Conservation (phyloP, 2,113 vertebrate genomes). For the Corydoras maculifer region DNA sequence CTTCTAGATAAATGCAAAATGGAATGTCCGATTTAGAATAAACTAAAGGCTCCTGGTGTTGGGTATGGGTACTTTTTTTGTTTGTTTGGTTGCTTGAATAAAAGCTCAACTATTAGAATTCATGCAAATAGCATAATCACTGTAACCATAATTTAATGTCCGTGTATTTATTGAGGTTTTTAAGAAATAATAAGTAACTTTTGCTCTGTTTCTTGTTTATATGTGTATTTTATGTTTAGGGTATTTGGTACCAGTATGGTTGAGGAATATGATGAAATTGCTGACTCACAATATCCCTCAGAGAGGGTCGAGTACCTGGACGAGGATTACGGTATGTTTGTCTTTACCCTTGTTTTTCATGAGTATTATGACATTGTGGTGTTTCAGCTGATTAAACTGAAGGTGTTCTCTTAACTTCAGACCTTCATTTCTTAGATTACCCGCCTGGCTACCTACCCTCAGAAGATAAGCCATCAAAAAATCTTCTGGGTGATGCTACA, state of each 20-base stretch:
- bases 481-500: conserved; percentile 91
- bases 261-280: conserved; percentile 97
- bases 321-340: conserved; percentile 84
- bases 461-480: conserved; percentile 91
- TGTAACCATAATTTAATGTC: too few species aligned
- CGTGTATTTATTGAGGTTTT: too few species aligned
- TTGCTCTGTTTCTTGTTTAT: too few species aligned
- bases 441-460: conserved; percentile 80
- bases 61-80: too few species aligned
- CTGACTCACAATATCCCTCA: conserved; percentile 90
- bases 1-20: too few species aligned
- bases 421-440: conserved; percentile 72
- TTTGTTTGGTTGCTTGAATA: too few species aligned
- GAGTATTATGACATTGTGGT: too few species aligned
- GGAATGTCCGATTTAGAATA: too few species aligned
- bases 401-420: conserved; percentile 28
- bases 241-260: conserved; percentile 99
- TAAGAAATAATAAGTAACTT: too few species aligned
- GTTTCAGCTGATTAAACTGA: not conserved
- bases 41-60: too few species aligned
- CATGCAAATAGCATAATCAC: too few species aligned
- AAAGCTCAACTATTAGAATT: too few species aligned
- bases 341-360: not conserved
- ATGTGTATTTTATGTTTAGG: conserved; percentile 53
- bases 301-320: conserved; percentile 87